Base-by-base conservation (phyloP, 2,888 invertebrate genomes). In the Bugulina stolonifera region DNA sequence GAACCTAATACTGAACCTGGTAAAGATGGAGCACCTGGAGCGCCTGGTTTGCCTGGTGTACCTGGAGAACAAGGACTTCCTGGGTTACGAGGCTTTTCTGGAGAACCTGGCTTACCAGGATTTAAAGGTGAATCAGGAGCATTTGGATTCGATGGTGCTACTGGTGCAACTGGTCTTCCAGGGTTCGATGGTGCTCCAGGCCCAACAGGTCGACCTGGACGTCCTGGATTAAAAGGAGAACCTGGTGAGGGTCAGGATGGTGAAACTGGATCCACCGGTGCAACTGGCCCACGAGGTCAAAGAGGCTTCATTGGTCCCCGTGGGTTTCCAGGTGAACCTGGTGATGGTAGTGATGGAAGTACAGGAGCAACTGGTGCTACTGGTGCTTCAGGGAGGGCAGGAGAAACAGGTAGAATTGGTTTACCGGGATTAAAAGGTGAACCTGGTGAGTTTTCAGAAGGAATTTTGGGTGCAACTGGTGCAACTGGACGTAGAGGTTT, bases 371-470 rank as follows among this genome's bases (percentile, higher is more conserved):
- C 54, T 3, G 72, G 72, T 25, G 72, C 69, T 27, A 54, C 54
- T 2, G 72, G 72, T 29, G 32, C 71, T 18, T 58, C 22, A 22
- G 72, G 72, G 1, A 29, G 23, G 2, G 1, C 72, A 22, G 72
- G 72, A 25, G 2, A n/a, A 1, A 14, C 72, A 25, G 72, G 72
- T 1, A 14, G 23, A 22, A 14, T 22, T n/a, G 72, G 72, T 2
- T n/a, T 10, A 1, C 69, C 72, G 35, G 75, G 75, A 29, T 22
- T 73, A 5, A 27, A 69, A 43, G 75, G 75, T 71, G 54, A 71
- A 25, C 54, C 25, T 54, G 72, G 75, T 34, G 52, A 35, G 10
- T 74, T 71, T 25, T 29, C 73, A 29, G 69, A 70, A 5, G 75
- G 75, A 23, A 58, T 43, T 25, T n/a, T 69, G 43, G 75, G 75